Evolutionary conservation across 2,113 vertebrate species (phyloP), one percentile per base, ranked within the genome.

Genomic region (Mungos mungo): DNA sequence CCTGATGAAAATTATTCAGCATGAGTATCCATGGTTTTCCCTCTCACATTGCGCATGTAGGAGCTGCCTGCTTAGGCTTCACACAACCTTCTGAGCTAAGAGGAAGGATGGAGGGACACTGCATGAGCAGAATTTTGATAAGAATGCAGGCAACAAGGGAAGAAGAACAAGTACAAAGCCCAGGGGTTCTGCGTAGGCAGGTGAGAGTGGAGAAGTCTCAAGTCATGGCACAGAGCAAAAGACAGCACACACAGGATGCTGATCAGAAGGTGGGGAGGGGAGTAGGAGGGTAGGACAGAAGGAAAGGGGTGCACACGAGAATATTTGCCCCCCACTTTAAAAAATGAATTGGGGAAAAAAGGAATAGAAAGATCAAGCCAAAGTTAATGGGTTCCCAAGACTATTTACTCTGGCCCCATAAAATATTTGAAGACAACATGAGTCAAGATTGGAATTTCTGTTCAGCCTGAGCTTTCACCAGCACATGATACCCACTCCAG

Each of bases 231-330:
- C 2, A 45, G 74, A 4, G 0, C 47, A 3, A 27, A 45, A 41
- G 23, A 29, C 14, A 13, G 27, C 0, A 0, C 0, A 21, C 0
- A 1, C 19, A 29, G 11, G 31, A 15, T 12, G 21, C 21, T 45
- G 50, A 35, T 1, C 0, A 52, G 2, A 0, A 68, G 25, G 4
- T 50, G 23, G 50, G 69, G 33, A n/a, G 33, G 31, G 2, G 9
- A 38, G 31, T 0, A 38, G 0, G 31, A 19, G 71, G 21, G 1
- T 27, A 7, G 6, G 10, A 10, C 12, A 11, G 33, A 15, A 81
- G 12, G 29, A 45, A 41, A 45, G 27, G 27, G 3, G 4, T 38
- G 7, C 8, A 4, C 72, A 45, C 11, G 25, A 52, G 18, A 68
- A 23, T 12, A 9, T 50, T 41, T 65, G 27, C 27, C n/a, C 2